phyloP scores from a whole-genome alignment of 2,797 vertebrate species.

The Bufotes viridis region DNA sequence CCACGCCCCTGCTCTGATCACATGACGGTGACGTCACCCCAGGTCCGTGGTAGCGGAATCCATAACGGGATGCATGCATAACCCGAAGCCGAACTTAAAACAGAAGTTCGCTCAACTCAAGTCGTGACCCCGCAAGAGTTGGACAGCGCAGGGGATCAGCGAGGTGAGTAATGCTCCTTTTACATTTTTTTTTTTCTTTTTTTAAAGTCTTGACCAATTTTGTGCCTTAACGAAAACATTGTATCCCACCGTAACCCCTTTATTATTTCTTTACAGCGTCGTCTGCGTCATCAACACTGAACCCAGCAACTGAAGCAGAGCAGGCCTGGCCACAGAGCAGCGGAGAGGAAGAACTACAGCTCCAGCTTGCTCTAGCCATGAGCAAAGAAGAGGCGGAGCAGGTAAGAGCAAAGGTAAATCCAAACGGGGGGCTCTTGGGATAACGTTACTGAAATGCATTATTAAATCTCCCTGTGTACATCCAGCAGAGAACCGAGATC shows the following conservation, averaged over 20 bases:
- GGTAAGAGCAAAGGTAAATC: conserved; percentile 74
- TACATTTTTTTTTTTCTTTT: too few relatives aligned
- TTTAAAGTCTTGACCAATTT: too few relatives aligned
- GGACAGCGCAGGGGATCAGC: too few relatives aligned
- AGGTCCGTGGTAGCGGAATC: too few relatives aligned
- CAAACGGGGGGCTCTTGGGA: not conserved
- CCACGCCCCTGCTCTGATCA: too few relatives aligned
- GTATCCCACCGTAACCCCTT: not conserved
- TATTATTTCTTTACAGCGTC: conserved; percentile 59
- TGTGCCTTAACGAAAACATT: too few relatives aligned
- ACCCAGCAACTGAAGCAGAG: conserved; percentile 77
- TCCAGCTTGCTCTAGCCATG: conserved; percentile 91
- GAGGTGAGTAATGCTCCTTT: too few relatives aligned
- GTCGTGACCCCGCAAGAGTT: too few relatives aligned
- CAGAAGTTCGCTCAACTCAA: too few relatives aligned
- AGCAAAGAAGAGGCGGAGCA: conserved; percentile 94
- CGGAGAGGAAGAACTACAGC: conserved; percentile 90
- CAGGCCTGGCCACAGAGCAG: conserved; percentile 93
- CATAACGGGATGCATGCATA: too few relatives aligned
- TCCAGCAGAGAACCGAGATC: not conserved
- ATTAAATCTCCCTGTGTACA: not conserved
- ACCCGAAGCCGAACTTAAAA: too few relatives aligned
- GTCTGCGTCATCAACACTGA: conserved; percentile 64
- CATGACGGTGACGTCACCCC: too few relatives aligned
- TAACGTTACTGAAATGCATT: not conserved